These are phyloP conservation scores for Lasioglossum zephyrum DNA, from an alignment of 2,888 invertebrate genomes.

Conservation along the genomic window DNA sequence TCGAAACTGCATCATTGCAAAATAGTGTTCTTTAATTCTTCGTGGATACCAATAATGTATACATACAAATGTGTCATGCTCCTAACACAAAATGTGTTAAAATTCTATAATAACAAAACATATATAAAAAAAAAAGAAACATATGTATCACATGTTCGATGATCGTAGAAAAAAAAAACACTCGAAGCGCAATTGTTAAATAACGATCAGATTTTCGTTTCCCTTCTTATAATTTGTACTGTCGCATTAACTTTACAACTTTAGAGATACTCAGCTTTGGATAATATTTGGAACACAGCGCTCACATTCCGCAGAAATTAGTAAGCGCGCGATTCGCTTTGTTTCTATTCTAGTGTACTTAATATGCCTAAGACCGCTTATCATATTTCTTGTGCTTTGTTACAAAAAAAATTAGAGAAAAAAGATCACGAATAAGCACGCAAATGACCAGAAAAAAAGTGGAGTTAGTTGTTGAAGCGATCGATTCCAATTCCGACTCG, in stretches of 20 bases:
- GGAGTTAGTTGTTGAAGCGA: constrained; percentile 24
- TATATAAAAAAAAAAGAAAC: constrained; percentile 22
- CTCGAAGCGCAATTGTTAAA: constrained; percentile 44
- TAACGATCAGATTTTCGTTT: constrained; percentile 36
- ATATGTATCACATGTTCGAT: constrained; percentile 15
- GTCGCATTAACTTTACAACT: constrained; percentile 67
- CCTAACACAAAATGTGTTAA: constrained; percentile 16
- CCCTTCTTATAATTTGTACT: constrained; percentile 76
- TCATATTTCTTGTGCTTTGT: constrained; percentile 29
- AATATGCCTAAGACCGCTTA: neutral
- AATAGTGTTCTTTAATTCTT: constrained; percentile 33
- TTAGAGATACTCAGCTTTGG: constrained; percentile 70
- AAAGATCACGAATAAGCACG: constrained; percentile 3
- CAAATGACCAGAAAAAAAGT: constrained; percentile 11
- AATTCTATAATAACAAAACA: constrained; percentile 16
- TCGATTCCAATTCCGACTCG: neutral
- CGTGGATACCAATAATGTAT: constrained; percentile 14
- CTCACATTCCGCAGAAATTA: constrained; percentile 35
- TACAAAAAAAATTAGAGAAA: constrained; percentile 13
- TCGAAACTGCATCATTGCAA: constrained; percentile 20
- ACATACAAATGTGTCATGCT: neutral
- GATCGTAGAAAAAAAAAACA: constrained; percentile 32
- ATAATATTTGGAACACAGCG: constrained; percentile 69
- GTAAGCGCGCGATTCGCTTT: neutral
- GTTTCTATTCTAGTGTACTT: neutral